Evolutionary conservation across 2,797 vertebrate species (phyloP), one percentile per base, ranked within the genome.

Genomic region (Neoniphon sammara): DNA sequence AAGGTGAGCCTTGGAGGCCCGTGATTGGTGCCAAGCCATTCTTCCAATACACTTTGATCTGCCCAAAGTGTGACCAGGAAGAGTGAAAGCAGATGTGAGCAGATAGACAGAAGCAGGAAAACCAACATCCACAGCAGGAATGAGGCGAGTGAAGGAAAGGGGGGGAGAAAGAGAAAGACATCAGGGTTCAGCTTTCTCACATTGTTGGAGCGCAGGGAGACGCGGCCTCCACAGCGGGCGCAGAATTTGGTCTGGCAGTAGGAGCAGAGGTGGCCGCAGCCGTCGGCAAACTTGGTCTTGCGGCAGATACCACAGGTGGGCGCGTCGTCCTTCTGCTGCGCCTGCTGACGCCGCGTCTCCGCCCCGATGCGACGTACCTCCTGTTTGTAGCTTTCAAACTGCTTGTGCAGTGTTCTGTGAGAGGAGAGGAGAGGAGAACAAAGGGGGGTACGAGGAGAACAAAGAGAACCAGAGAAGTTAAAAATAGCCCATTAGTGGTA

Each of bases 241-340:
- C 98, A 99, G 91, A 99, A 99, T 90, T 97, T 98, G 89, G 96
- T 99, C 94, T 96, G 97, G 93, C 98, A 99, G 91, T 99, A 99
- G 87, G 97, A 99, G 92, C 98, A 99, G 68, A 96, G 95, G 91
- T 98, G 97, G 66, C 98, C 98, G 18, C 98, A 99, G 75, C 98
- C 98, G 31, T 99, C 97, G 0, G 97, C 98, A 80, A 99, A 98
- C 94, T 99, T 99, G 67, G 98, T 99, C 94, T 99, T 99, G 83
- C 94, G 96, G 91, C 98, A 99, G 91, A 99, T 99, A 39, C 98
- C 98, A 56, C 98, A 99, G 30, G 97, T 99, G 17, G 98, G 98
- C 8, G 98, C 95, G 66, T 99, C 98, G n/a, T 99, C 98, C 90
- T 97, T 98, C 93, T 95, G 96, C 86, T 96, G 96, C 71, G 95